Percentiles rank a stretch among this genome's conserved stretches.
Evolutionary conservation across 2,113 vertebrate genomes (phyloP).

Genomic region (Oxyruncus cristatus): DNA sequence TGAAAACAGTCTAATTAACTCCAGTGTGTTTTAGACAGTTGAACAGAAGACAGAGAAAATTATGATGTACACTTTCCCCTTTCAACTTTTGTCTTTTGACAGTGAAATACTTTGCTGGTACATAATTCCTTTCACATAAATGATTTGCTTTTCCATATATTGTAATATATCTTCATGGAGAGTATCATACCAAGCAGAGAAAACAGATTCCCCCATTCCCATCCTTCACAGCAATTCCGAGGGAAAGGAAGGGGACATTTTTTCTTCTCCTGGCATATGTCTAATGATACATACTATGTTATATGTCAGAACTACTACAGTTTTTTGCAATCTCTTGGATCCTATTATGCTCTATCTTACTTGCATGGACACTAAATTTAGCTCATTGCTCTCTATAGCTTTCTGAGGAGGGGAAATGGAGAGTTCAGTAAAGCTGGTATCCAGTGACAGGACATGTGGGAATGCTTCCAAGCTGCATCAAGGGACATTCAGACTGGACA

Average conservation of each 20-base stretch:
- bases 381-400: neutral
- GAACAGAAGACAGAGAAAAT: neutral
- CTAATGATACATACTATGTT: neutral
- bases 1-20: slow-evolving; percentile 43
- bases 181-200: neutral
- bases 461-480: neutral
- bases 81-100: neutral
- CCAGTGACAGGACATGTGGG: rapidly evolving
- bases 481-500: neutral
- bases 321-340: neutral
- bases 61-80: neutral
- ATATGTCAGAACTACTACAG: neutral
- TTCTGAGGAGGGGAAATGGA: neutral
- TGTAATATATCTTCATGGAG: neutral
- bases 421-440: neutral
- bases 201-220: neutral
- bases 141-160: neutral
- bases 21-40: neutral
- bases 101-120: neutral
- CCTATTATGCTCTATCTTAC: neutral
- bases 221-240: neutral
- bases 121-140: neutral
- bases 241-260: neutral
- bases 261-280: neutral
- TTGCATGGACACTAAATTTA: rapidly evolving